Percentiles rank a stretch among this genome's conserved stretches.
phyloP scores from a whole-genome alignment of 2,113 vertebrate genomes.

The Heterocephalus glaber region DNA sequence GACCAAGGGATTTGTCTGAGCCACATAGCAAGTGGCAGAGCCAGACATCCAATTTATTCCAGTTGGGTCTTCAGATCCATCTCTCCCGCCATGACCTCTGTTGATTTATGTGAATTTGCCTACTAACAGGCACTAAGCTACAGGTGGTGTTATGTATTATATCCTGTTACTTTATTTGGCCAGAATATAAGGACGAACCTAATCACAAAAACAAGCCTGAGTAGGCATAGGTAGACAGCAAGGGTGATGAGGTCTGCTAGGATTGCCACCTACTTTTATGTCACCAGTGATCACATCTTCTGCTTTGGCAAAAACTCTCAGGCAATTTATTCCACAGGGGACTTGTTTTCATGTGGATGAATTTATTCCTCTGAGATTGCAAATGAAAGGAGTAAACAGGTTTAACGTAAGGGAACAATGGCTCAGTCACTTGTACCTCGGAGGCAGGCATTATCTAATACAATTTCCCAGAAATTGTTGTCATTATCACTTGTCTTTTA shows the following conservation, averaged over 20 bases:
- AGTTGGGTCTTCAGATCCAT: not conserved
- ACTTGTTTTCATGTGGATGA: conserved; percentile 57
- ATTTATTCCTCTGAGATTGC: conserved; percentile 77
- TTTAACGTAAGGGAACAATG: conserved; percentile 76
- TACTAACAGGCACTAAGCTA: not conserved
- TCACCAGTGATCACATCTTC: not conserved
- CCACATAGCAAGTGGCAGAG: not conserved
- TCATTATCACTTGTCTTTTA: conserved; percentile 59
- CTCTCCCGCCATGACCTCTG: not conserved
- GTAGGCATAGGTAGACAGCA: not conserved
- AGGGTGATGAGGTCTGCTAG: not conserved
- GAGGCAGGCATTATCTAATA: conserved; percentile 71
- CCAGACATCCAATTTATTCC: not conserved
- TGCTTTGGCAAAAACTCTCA: not conserved
- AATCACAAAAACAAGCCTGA: not conserved
- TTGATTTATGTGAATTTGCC: not conserved
- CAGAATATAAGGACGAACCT: not conserved
- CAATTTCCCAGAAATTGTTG: conserved; percentile 70
- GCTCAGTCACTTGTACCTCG: conserved; percentile 57
- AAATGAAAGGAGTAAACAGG: conserved; percentile 77
- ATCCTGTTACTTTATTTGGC: not conserved
- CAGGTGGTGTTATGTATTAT: not conserved
- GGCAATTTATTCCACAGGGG: not conserved
- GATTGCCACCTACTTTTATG: not conserved
- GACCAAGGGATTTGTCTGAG: not conserved